These are phyloP conservation scores for Psococerastis gibbosa DNA, from an alignment of 2,888 invertebrate species.

Conservation along the genomic window DNA sequence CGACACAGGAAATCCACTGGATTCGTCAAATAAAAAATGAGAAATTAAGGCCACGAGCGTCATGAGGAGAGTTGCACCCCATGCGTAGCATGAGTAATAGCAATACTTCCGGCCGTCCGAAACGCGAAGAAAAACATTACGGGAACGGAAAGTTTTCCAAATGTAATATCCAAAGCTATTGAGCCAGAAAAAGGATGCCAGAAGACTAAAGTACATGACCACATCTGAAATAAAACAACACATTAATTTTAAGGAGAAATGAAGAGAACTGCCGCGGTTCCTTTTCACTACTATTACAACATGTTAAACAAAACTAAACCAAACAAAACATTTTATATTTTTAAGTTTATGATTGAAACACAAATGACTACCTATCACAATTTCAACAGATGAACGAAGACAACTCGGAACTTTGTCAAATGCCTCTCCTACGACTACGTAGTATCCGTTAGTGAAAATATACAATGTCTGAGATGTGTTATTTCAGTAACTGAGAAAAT, in stretches of 20 bases:
- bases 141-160: slow-evolving; percentile 72
- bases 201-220: slow-evolving; percentile 50
- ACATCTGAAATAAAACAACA: slow-evolving; percentile 42
- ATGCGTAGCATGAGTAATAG: slow-evolving; percentile 66
- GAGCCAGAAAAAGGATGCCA: slow-evolving; percentile 73
- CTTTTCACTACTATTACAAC: slow-evolving; percentile 4
- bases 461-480: too few species aligned
- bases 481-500: too few species aligned
- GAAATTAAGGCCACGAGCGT: slow-evolving; percentile 58
- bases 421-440: too few species aligned
- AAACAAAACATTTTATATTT: background rate
- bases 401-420: too few species aligned
- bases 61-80: slow-evolving; percentile 52
- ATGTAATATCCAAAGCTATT: slow-evolving; percentile 73
- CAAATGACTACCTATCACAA: too few species aligned
- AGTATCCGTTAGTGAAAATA: too few species aligned
- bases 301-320: background rate
- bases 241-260: too few species aligned
- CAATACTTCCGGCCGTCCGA: slow-evolving; percentile 75
- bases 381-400: too few species aligned
- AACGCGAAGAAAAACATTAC: slow-evolving; percentile 66
- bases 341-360: background rate
- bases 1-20: slow-evolving; percentile 3
- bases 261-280: too few species aligned
- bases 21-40: slow-evolving; percentile 56